Evolutionary conservation across 2,888 invertebrate genomes (phyloP), one percentile per base, ranked within the genome.

Genomic region (Drosophila niveifrons): DNA sequence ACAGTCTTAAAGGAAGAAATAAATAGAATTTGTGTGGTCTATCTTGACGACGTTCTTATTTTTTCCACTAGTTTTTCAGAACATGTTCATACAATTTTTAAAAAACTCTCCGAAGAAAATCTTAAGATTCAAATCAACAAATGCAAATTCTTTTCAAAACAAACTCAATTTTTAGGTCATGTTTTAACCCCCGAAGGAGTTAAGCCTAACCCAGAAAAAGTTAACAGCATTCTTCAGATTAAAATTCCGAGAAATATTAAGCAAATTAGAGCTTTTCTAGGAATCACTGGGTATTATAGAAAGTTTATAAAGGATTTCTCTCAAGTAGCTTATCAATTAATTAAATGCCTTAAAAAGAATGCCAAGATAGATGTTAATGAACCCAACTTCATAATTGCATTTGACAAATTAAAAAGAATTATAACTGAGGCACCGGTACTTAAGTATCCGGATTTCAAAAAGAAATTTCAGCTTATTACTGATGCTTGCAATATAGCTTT

Each of bases 311-410:
- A 29, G 15, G 17, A 53, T 17, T 43, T 43, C 28, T 41, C 67
- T 15, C 62, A 66, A 61, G 53, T 73, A 53, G 67, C 69, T 36
- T 50, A 48, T 61, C 43, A 59, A 44, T 52, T 73, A 13, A 59
- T 62, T 9, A 70, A 72, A 48, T 73, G 67, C 17, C 56, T 67
- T 10, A 74, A 72, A 48, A 71, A 62, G 50, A 58, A 58, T 18
- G 29, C 59, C 3, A 43, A 66, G 3, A 63, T 72, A 31, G 65
- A 74, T 55, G 57, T 65, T 36, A 36, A 72, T 18, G 59, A 68
- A 15, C 48, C 48, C 15, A 56, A 66, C 41, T 66, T 48, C n/a
- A 48, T 57, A 15, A 61, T 48, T 43, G 59, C 69, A 34, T 61
- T 65, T 43, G 65, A 61, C 4, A 65, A 69, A 47, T 52, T 52